Percentiles rank a stretch among this genome's conserved stretches.
Evolutionary conservation across 2,888 invertebrate genomes (phyloP).

Genomic region (Meiosimyza decipiens): DNA sequence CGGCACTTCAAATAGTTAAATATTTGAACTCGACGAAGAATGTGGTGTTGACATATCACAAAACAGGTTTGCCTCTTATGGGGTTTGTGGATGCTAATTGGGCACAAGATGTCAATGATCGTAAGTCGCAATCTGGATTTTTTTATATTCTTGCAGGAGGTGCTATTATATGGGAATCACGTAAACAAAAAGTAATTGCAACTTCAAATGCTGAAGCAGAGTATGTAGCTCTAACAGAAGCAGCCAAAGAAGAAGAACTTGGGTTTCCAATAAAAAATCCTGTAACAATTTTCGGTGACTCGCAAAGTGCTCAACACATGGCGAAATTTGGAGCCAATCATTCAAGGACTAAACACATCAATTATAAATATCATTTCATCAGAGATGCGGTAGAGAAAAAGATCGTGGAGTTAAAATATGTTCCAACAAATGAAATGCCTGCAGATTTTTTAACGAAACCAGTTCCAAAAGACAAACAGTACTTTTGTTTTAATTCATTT

Average conservation of each 20-base stretch:
- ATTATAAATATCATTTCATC: slow-evolving; percentile 23
- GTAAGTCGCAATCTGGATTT: slow-evolving; percentile 35
- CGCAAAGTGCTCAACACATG: no score
- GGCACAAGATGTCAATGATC: slow-evolving; percentile 40
- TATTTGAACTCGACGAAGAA: not conserved
- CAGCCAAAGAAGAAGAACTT: slow-evolving; percentile 39
- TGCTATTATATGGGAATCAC: slow-evolving; percentile 29
- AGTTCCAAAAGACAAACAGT: not conserved
- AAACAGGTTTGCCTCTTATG: slow-evolving; percentile 13
- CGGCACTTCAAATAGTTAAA: not conserved
- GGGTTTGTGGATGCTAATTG: slow-evolving; percentile 36
- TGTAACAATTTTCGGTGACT: no score
- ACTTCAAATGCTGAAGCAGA: slow-evolving; percentile 41
- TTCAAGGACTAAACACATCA: no score
- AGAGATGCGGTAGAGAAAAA: slow-evolving; percentile 24
- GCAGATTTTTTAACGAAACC: slow-evolving; percentile 3
- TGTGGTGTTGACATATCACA: not conserved
- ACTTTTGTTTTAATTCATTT: not conserved
- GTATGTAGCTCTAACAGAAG: slow-evolving; percentile 34
- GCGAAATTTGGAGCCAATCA: no score
- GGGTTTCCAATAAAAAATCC: no score
- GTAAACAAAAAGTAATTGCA: slow-evolving; percentile 36
- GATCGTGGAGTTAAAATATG: slow-evolving; percentile 27
- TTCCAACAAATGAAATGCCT: slow-evolving; percentile 25
- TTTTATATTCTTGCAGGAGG: slow-evolving; percentile 36